Evolutionary conservation across 2,888 invertebrate genomes (phyloP), one percentile per base, ranked within the genome.

Genomic region (Drosophila atripex): DNA sequence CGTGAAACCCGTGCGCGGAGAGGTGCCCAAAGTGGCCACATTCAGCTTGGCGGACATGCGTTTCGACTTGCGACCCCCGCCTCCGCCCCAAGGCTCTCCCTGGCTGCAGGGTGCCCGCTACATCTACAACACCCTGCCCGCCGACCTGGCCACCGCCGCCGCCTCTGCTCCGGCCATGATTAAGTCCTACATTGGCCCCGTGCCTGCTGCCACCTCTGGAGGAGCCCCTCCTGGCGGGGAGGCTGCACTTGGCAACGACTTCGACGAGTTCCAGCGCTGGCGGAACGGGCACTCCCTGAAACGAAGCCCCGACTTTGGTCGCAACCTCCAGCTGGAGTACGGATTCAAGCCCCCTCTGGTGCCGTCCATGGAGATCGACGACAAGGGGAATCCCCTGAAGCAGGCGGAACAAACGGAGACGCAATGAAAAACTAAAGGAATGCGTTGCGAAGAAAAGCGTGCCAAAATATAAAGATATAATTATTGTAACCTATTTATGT

Each of bases 261-360:
- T 75, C 43, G 89, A 88, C 58, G 90, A 88, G 18, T 90, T 88
- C 25, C 88, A 90, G 58, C 88, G 90, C 55, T 92, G 92, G 77
- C 88, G 91, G 0, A 91, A 93, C 0, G 93, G 93, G 18, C 91
- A 93, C 28, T 93, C 93, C 54, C 87, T 89, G 0, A 91, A 93
- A 25, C 91, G 93, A 56, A 92, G 93, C 55, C 90, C 91, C 7
- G 92, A 93, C 21, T 93, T 94, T 21, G 94, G 94, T 16, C 93
- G 94, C 60, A 94, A 94, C 72, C 92, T 96, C 0, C 94, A 95
- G 80, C 93, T 97, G 85, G 97, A 97, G 76, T 97, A 97, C 78
- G 95, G 96, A 0, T 97, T 97, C 77, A 95, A 95, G 82, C 96
- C 97, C 0, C 97, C 96, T 0, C 90, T 97, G 78, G 93, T 95